Conservation (phyloP, 2,113 vertebrate genomes). For the Gnathonemus longibarbis region DNA sequence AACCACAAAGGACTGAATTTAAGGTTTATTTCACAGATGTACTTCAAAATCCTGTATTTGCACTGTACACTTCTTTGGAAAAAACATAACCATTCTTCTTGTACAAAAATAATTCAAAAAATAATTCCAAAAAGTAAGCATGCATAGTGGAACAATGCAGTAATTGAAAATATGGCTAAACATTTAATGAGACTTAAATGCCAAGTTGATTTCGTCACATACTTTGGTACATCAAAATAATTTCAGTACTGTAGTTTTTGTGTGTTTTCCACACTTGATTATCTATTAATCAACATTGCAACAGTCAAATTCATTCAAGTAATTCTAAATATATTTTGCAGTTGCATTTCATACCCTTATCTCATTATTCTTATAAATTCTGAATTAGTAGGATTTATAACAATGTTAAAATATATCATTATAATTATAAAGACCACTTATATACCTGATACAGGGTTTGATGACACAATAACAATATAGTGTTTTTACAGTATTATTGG, state of each 20-base stretch:
- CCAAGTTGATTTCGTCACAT: not conserved
- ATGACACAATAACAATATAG: not conserved
- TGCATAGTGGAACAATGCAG: not conserved
- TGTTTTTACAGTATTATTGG: not conserved
- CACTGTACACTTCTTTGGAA: not conserved
- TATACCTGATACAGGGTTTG: not conserved
- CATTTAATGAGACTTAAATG: not conserved
- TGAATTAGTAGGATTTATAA: not conserved
- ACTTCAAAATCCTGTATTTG: not conserved
- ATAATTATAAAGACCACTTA: not conserved
- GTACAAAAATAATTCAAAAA: not conserved
- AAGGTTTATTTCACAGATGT: slow-evolving; percentile 1
- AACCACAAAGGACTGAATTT: not conserved
- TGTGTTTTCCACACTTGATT: not conserved
- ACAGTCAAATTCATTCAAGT: not conserved
- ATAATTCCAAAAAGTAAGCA: not conserved
- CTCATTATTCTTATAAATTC: not conserved
- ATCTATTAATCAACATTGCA: not conserved
- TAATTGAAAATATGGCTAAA: not conserved
- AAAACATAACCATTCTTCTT: not conserved
- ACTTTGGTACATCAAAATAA: slow-evolving; percentile 2
- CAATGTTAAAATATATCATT: slow-evolving; percentile 3
- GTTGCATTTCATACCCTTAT: not conserved
- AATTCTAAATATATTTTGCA: not conserved
- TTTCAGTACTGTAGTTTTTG: not conserved